Base-by-base conservation (phyloP, 2,888 invertebrate genomes). In the Plusia festucae region DNA sequence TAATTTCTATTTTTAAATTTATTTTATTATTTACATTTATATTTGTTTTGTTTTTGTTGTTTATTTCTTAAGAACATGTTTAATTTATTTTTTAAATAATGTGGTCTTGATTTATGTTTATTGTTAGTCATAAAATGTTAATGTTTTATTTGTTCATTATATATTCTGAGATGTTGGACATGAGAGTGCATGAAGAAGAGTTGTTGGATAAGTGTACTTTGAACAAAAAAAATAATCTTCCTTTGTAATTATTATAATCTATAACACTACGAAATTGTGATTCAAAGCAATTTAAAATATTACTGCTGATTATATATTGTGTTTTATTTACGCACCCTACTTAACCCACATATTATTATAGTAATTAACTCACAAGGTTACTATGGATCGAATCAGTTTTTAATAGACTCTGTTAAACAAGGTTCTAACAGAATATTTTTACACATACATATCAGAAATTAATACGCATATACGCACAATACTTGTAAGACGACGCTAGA, bases 241-340 rank as follows among this genome's bases (percentile, higher is more conserved):
- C 94, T 94, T 94, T 94, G 92, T 95, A 93, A 93, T 93, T 92
- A 94, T 91, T 92, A 91, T 93, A 93, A 92, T 92, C 92, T 93
- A 93, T 93, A 91, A 94, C 94, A 94, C 94, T 92, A 94, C 90
- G 89, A 91, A 93, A 94, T 95, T 94, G 94, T 95, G 95, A 94
- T 94, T 94, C 90, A 89, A 94, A 93, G 93, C 95, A 95, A 95
- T 94, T 94, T 93, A 93, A 93, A 94, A 94, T 95, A 95, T 93
- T 94, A 94, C 93, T 92, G 94, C 94, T 95, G 94, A 95, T 92
- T 94, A 94, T 88, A 90, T 72, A 69, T 79, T 75, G 74, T 88
- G 91, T 92, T 93, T 91, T 84, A 91, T 91, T 83, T 81, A 53
- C 44, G 53, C 11, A 52, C n/a, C 0, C 15, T 13, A 6, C 30